phyloP scores from a whole-genome alignment of 2,888 invertebrate genomes.

The Orchestes rusci region DNA sequence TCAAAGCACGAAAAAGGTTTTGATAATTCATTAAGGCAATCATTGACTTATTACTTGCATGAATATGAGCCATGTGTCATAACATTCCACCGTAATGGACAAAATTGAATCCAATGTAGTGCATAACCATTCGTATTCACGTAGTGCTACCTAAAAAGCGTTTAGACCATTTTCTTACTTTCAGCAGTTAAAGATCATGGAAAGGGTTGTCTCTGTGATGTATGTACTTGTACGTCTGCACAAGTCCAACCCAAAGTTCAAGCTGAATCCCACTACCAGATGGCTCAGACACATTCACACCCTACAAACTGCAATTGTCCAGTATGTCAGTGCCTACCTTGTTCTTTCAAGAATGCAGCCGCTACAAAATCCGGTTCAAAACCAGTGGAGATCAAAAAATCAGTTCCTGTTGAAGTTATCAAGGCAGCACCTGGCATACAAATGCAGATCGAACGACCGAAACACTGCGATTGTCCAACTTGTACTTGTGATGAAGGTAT shows the following conservation, averaged over 20 bases:
- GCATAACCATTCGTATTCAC: too few species aligned
- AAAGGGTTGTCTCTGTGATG: not conserved
- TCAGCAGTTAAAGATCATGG: not conserved
- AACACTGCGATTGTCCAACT: conserved; percentile 26
- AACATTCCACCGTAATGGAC: not conserved
- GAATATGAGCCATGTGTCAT: too few species aligned
- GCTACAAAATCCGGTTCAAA: conserved; percentile 4
- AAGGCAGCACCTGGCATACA: not conserved
- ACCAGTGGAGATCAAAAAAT: not conserved
- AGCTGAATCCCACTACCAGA: not conserved
- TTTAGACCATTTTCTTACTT: too few species aligned
- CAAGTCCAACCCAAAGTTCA: too few species aligned
- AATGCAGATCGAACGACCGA: not conserved
- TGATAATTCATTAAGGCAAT: too few species aligned
- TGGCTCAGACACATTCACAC: not conserved
- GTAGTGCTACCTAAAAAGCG: too few species aligned
- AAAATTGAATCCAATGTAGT: too few species aligned
- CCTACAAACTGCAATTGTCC: not conserved
- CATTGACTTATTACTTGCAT: too few species aligned
- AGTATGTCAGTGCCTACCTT: not conserved
- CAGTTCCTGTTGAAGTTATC: too few species aligned
- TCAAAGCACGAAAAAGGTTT: too few species aligned
- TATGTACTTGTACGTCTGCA: not conserved
- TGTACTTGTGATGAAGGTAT: conserved; percentile 23
- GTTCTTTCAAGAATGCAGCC: not conserved